Evolutionary conservation across 2,888 invertebrate species (phyloP).

Genomic region (Hyposoter dolosus): DNA sequence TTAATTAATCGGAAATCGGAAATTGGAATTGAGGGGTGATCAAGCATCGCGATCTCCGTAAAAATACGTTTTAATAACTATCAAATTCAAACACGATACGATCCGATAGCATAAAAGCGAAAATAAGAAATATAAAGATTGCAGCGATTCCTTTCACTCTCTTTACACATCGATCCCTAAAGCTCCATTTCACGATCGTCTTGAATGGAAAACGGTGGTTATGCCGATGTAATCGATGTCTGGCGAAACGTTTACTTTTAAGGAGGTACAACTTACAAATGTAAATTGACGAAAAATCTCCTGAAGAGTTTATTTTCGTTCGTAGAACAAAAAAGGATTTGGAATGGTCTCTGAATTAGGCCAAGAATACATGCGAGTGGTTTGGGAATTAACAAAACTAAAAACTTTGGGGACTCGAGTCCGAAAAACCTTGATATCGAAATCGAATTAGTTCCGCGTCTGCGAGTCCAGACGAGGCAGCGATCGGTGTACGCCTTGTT

Average conservation of each 20-base stretch:
- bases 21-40: neutral
- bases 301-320: neutral
- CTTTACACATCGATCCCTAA: slow-evolving; percentile 15
- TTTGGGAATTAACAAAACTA: neutral
- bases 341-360: neutral
- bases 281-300: neutral
- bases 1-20: too few relatives aligned
- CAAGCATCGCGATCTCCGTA: neutral
- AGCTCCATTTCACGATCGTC: slow-evolving; percentile 9
- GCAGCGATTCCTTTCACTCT: slow-evolving; percentile 47
- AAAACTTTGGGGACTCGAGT: slow-evolving; percentile 42
- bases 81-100: neutral
- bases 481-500: slow-evolving; percentile 50
- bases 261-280: slow-evolving; percentile 12
- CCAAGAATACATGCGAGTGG: slow-evolving; percentile 24
- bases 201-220: slow-evolving; percentile 2
- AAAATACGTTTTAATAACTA: neutral
- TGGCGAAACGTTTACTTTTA: slow-evolving; percentile 35
- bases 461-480: slow-evolving; percentile 60
- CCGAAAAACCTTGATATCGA: slow-evolving; percentile 69
- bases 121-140: neutral
- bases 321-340: neutral
- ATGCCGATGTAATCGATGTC: slow-evolving; percentile 31
- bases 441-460: slow-evolving; percentile 67
- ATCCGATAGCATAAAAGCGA: neutral